phyloP scores from a whole-genome alignment of 2,113 vertebrate genomes.

The Calonectris borealis region DNA sequence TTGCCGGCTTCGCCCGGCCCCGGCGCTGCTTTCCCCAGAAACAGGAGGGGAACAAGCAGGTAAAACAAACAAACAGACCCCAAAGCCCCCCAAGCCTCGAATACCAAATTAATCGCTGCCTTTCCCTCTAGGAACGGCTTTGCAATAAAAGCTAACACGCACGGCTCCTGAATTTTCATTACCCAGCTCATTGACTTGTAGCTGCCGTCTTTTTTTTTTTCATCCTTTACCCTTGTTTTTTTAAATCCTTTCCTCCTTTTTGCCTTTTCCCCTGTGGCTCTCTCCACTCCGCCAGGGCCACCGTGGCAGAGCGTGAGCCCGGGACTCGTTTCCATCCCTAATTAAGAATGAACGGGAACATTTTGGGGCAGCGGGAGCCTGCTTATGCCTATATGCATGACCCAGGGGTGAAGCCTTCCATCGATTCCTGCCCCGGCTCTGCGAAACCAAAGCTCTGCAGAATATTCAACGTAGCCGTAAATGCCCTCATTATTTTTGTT shows the following conservation, averaged over 20 bases:
- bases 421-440: not conserved
- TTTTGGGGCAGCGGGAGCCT: not conserved
- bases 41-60: not conserved
- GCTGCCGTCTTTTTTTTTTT: not conserved
- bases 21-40: not conserved
- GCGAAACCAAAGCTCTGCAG: not conserved
- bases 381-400: not conserved
- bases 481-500: not conserved
- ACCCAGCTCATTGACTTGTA: constrained; percentile 61
- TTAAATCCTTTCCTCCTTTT: not conserved
- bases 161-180: constrained; percentile 59
- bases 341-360: not conserved
- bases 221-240: not conserved
- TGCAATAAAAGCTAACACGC: constrained; percentile 41
- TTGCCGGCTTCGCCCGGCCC: not conserved
- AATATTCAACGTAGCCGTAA: not conserved
- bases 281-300: not conserved
- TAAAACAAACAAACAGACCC: not conserved
- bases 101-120: not conserved
- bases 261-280: not conserved
- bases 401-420: not conserved
- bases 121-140: constrained; percentile 53
- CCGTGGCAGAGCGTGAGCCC: not conserved
- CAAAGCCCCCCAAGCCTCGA: not conserved
- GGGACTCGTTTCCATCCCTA: not conserved